Base-by-base conservation (phyloP, 2,888 invertebrate genomes). In the Camptogramma bilineatum region DNA sequence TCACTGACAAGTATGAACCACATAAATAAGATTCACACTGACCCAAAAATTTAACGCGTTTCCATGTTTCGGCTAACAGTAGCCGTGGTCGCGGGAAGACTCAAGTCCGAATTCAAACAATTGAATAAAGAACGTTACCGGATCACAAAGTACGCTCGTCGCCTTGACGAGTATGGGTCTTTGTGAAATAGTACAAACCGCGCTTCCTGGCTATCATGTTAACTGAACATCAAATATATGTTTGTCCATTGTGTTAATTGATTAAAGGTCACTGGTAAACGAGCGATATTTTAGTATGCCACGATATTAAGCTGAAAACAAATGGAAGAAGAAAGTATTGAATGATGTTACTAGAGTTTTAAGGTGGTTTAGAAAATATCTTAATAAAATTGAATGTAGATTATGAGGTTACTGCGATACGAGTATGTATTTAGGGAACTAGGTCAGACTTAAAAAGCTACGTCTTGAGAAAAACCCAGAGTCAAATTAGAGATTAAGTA, bases 151-250 rank as follows among this genome's bases (percentile, higher is more conserved):
- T 70, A 70, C 73, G 73, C 69, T 68, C 73, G 73, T 85, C 74
- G 81, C 89, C 89, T 90, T 90, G 88, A 81, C 72, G 77, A 66
- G 70, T 78, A 80, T 71, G 72, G 70, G 70, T 82, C 80, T 83
- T 84, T 81, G 77, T 83, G 79, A 83, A 82, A 79, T 78, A 78
- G 78, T 70, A 73, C 67, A 76, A 62, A 77, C 67, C 66, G 67
- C 70, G 76, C 85, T 90, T 91, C 91, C 90, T 88, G 83, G 69
- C 80, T 83, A 83, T 85, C 80, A 74, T 83, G 88, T 83, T 89
- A 88, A 88, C 73, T 83, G 76, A 76, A 80, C 76, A 82, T 83
- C 85, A 88, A 87, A 87, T 81, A 85, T 31, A 73, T 77, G 73
- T 73, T 78, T 80, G 80, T 81, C 80, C 73, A 78, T 76, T 77